phyloP scores from a whole-genome alignment of 2,797 vertebrate species.

The Glyptemys insculpta region DNA sequence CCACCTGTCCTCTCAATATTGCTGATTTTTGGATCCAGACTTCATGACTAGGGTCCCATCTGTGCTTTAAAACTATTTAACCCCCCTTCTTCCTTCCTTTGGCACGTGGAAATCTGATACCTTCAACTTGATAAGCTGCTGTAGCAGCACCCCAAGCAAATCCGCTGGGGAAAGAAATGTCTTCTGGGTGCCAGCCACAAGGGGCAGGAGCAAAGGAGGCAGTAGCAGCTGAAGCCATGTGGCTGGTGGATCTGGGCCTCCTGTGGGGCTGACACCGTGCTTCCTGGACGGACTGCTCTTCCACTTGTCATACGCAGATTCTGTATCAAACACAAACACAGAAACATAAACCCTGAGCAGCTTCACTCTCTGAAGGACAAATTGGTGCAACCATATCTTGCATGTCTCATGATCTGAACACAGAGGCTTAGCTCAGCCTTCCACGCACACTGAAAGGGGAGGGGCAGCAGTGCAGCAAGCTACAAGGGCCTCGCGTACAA shows the following conservation, averaged over 20 bases:
- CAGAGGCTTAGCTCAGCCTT: slow-evolving; percentile 8
- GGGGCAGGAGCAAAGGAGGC: slow-evolving; percentile 20
- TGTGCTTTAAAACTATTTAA: slow-evolving; percentile 20
- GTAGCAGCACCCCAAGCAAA: slow-evolving; percentile 90
- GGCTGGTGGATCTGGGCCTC: neutral
- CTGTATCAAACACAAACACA: slow-evolving; percentile 24
- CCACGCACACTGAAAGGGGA: slow-evolving; percentile 23
- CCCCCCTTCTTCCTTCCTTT: neutral
- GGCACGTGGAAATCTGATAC: slow-evolving; percentile 74
- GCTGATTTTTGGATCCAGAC: neutral
- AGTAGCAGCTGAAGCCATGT: neutral
- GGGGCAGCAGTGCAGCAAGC: slow-evolving; percentile 23
- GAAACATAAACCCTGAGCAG: slow-evolving; percentile 39
- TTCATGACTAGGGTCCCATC: rapidly evolving
- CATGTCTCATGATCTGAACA: slow-evolving; percentile 20
- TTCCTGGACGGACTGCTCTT: slow-evolving; percentile 27
- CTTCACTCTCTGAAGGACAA: slow-evolving; percentile 19
- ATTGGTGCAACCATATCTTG: neutral
- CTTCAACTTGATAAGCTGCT: slow-evolving; percentile 92
- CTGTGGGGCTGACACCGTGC: neutral
- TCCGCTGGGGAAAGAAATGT: slow-evolving; percentile 83
- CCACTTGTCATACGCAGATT: slow-evolving; percentile 42
- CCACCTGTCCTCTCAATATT: neutral
- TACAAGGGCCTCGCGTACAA: neutral
- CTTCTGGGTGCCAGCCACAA: neutral